Base-by-base conservation (phyloP, 2,888 invertebrate genomes). In the Parasteatoda lunata region DNA sequence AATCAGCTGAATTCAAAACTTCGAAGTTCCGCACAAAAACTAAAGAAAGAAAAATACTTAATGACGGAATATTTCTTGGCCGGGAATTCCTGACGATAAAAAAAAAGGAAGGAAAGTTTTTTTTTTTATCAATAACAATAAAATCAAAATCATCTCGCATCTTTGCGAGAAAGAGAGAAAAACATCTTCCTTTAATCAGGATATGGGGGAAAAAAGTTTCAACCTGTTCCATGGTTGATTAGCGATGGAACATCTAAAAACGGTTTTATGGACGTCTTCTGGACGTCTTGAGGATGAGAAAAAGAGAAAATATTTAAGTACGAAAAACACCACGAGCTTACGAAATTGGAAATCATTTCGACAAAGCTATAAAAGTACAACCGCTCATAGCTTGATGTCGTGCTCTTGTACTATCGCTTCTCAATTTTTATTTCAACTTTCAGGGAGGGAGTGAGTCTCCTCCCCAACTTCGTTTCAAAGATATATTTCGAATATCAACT, bases 321-420 rank as follows among this genome's bases (percentile, higher is more conserved):
- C 54, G 77, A 73, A 48, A 78, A 78, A 77, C 66, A 84, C 66
- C 71, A 65, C 77, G 71, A 72, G 75, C 47, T 78, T 78, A 65
- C 77, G 54, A 78, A 84, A 84, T 84, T 84, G 77, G 71, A 84
- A 84, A 84, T 84, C 70, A 84, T 84, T 84, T 84, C 71, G 54
- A 45, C 45, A 72, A 66, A 84, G 77, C 77, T 66, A 84, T 84
- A 84, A 84, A 83, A 84, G 77, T 77, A 79, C 70, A 79, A 79
- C 70, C 79, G 71, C 52, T 64, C 72, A 65, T 66, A 65, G 73
- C 52, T 80, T 80, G 65, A n/a, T 48, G 30, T 69, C 9, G 79
- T 52, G 64, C 51, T 72, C 66, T 72, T 77, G 65, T 73, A 80
- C 72, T 69, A 81, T 75, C 81, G 54, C 66, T 69, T 68, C 75